Base-by-base conservation (phyloP, 2,888 invertebrate species). In the Melanostoma mellinum region DNA sequence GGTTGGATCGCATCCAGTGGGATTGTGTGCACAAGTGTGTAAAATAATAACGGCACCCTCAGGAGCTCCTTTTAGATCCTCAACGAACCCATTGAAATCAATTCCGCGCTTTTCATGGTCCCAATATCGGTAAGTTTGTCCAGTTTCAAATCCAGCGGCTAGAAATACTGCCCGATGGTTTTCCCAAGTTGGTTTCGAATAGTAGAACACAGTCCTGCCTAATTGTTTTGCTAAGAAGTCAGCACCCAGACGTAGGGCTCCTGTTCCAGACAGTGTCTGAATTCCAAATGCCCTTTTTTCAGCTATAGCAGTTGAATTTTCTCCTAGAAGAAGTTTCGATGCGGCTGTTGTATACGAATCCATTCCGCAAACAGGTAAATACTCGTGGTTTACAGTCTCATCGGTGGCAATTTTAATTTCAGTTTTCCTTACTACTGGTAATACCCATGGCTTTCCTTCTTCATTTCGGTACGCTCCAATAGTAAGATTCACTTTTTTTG, bases 1-100 rank as follows among this genome's bases (percentile, higher is more conserved):
- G 0, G 97, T 96, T 55, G 98, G 98, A 91, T 99, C 99, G 87
- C 97, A 96, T 58, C 99, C 99, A 5, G 99, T 99, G 5, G 99
- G 99, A 92, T 99, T 99, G 91, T 99, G 99, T 3, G 99, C 99
- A 91, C 98, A 98, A 0, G 97, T 96, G 91, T 99, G 99, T 48
- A 99, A 93, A 86, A 99, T 94, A 56, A 99, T 94, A 0, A 98
- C 97, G 0, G 98, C 93, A 88, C 96, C 95, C 89, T 95, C 94
- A 0, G 97, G 97, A 6, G 98, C 98, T 74, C 92, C 92, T 84
- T 92, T 92, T 75, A 98, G 92, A 92, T 98, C 98, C 86, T 95
- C 95, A 9, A 97, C 87, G 87, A 96, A 90, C 2, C 95, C 90
- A 2, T 87, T 85, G 20, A 91, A 87, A 63, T 90, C 86, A 48